Evolutionary conservation across 2,888 invertebrate species (phyloP).

Genomic region (Dicyrtoma fusca): DNA sequence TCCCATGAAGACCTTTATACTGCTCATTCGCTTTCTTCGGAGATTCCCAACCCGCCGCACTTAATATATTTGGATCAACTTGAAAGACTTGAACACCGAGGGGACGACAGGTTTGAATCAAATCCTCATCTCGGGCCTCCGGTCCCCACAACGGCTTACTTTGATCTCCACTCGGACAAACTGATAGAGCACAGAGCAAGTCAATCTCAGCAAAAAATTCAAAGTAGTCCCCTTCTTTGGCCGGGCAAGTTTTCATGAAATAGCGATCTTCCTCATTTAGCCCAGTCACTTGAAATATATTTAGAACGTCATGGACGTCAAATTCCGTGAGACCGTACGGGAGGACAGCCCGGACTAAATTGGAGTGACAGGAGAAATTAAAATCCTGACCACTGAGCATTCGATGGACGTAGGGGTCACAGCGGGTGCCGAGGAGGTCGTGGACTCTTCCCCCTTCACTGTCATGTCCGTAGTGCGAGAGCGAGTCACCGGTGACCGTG

Average conservation of each 20-base stretch:
- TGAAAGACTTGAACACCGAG: constrained; percentile 50
- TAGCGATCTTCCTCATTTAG: constrained; percentile 62
- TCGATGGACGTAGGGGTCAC: constrained; percentile 63
- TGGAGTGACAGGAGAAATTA: constrained; percentile 62
- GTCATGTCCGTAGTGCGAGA: constrained; percentile 62
- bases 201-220: constrained; percentile 64
- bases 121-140: constrained; percentile 43
- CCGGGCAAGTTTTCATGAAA: constrained; percentile 63
- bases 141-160: constrained; percentile 51
- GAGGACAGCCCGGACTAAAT: constrained; percentile 60
- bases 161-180: constrained; percentile 61
- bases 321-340: constrained; percentile 61
- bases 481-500: constrained; percentile 62
- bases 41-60: constrained; percentile 40
- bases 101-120: constrained; percentile 46
- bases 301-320: constrained; percentile 64
- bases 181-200: constrained; percentile 61
- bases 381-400: constrained; percentile 62
- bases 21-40: constrained; percentile 25
- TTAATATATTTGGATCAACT: constrained; percentile 32
- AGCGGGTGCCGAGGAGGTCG: constrained; percentile 62
- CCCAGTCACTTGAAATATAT: constrained; percentile 63
- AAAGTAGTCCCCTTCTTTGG: constrained; percentile 62
- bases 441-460: constrained; percentile 62
- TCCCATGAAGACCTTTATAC: constrained; percentile 47